Evolutionary conservation across 2,113 vertebrate species (phyloP).

Genomic region (Lucifuga dentata): DNA sequence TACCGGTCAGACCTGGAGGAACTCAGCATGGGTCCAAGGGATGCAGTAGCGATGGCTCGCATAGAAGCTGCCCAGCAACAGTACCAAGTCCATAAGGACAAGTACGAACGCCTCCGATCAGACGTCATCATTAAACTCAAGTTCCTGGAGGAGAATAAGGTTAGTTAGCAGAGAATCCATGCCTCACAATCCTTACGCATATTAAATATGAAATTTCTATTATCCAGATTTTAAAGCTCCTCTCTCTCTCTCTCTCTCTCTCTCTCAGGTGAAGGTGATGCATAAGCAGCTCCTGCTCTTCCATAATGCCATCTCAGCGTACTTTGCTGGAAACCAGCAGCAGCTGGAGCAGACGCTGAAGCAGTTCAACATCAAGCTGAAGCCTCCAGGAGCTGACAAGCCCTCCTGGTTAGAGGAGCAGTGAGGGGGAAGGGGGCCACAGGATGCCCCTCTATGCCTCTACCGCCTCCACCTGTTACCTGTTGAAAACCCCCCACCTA

Average conservation of each 20-base stretch:
- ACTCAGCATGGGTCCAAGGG: conserved; percentile 91
- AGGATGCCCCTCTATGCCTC: conserved; percentile 19
- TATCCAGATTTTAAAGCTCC: too few relatives aligned
- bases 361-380: conserved; percentile 96
- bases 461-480: conserved; percentile 51
- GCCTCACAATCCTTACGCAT: too few relatives aligned
- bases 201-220: too few relatives aligned
- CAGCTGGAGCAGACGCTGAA: conserved; percentile 96
- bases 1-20: conserved; percentile 97
- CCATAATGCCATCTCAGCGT: conserved; percentile 97
- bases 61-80: conserved; percentile 91
- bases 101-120: conserved; percentile 93
- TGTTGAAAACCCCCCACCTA: conserved; percentile 56
- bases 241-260: not conserved
- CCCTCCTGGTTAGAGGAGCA: conserved; percentile 99
- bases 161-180: conserved; percentile 42
- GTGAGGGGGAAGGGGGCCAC: too few relatives aligned
- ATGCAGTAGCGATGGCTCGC: conserved; percentile 87
- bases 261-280: conserved; percentile 96
- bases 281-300: conserved; percentile 98
- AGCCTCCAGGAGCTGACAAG: conserved; percentile 91
- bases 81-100: conserved; percentile 93
- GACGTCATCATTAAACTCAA: conserved; percentile 96
- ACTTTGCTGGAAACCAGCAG: conserved; percentile 98
- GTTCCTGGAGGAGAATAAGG: conserved; percentile 99